Evolutionary conservation across 1,140 invertebrate species (phyloP), one percentile per base, ranked within the genome.

Genomic region (Pseudomyrmex concolor): DNA sequence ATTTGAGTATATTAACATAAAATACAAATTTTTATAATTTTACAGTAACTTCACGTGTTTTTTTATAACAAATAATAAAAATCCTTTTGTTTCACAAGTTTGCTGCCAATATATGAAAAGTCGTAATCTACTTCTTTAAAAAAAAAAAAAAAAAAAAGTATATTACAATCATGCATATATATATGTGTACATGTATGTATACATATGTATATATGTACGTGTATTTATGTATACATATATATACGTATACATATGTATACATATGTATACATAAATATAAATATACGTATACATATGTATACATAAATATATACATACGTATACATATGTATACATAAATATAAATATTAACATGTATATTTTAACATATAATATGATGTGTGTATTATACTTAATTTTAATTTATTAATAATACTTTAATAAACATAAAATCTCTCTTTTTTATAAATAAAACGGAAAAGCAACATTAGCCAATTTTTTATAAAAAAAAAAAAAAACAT

Each of bases 81-180:
- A 34, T 34, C 34, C 34, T 34, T 34, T 34, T 34, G 5, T 34
- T 34, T 7, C 5, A 34, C 34, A 73, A 45, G 5, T 74, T 82
- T 74, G 19, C 4, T 19, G 34, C 7, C 67, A 77, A 86, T 51
- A 63, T 63, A 34, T 64, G 57, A 86, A 13, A 5, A 68, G 74
- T 80, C 51, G 43, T 45, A 73, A 73, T 76, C 9, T 2, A 51
- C 15, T 17, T 62, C n/a, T 62, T 7, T 7, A 34, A 34, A 34
- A 34, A 34, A 34, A 34, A 34, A 34, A 34, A 34, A 34, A 34
- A 34, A 34, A 34, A 34, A 34, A 34, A 34, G 34, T 34, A 34
- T 34, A 86, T 15, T 68, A 25, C 51, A 67, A 67, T 71, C 45
- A 82, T 63, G 77, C 60, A 81, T 81, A 74, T 48, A 74, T 67